Evolutionary conservation across 2,888 invertebrate species (phyloP).

Genomic region (Drosophila borborema): DNA sequence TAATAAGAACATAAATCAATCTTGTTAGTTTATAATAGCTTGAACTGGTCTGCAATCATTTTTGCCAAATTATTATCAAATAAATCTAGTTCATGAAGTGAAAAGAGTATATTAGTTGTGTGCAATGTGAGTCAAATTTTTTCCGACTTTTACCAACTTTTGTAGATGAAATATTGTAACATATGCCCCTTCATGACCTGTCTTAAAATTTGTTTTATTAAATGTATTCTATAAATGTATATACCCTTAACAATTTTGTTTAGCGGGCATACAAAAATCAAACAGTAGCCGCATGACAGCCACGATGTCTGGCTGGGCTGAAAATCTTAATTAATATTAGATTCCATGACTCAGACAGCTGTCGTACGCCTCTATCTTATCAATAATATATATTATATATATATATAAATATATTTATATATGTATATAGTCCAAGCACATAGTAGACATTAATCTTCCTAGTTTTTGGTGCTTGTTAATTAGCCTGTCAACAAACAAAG

Average conservation of each 20-base stretch:
- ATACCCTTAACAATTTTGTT: neutral
- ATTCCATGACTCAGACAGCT: conserved; percentile 3
- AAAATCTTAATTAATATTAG: neutral
- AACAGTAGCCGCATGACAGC: neutral
- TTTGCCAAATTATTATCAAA: neutral
- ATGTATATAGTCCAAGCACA: neutral
- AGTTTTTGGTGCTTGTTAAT: conserved; percentile 18
- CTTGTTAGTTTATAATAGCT: conserved; percentile 5
- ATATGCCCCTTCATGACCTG: no score
- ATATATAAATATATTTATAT: neutral
- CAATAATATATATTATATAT: neutral
- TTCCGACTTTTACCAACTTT: no score
- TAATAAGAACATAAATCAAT: conserved; percentile 7
- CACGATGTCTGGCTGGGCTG: conserved; percentile 5
- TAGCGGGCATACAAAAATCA: neutral
- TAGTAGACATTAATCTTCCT: conserved; percentile 29
- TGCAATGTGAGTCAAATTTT: neutral
- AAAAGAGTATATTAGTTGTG: neutral
- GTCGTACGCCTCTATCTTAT: conserved; percentile 8
- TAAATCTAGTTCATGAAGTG: neutral
- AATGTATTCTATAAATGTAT: neutral
- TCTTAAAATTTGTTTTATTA: no score
- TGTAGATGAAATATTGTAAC: no score
- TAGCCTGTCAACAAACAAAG: conserved; percentile 26
- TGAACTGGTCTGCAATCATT: neutral